Evolutionary conservation across 2,113 vertebrate genomes (phyloP).

Genomic region (Lethenteron camtschaticum): DNA sequence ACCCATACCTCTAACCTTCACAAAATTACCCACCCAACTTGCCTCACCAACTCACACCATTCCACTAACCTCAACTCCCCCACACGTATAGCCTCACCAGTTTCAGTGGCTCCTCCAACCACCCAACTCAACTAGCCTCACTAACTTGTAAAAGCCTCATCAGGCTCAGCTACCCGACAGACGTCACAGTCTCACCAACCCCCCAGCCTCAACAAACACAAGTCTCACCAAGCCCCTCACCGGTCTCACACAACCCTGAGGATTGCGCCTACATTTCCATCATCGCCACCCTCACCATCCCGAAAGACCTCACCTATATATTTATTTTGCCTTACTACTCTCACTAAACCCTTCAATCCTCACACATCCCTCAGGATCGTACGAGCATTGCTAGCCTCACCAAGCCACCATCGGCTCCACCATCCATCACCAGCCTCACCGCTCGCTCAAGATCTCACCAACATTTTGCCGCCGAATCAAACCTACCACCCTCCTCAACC

Average conservation of each 20-base stretch:
- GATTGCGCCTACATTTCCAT: not conserved
- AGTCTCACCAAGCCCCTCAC: not conserved
- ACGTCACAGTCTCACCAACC: not conserved
- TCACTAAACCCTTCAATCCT: not conserved
- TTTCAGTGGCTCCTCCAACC: not conserved
- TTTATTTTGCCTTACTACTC: not conserved
- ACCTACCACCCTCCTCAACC: not conserved
- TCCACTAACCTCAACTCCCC: too few species aligned
- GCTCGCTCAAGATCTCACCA: not conserved
- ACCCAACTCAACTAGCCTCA: not conserved
- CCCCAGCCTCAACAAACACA: too few species aligned
- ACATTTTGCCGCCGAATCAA: not conserved
- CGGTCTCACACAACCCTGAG: not conserved
- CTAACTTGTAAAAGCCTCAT: not conserved
- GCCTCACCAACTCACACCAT: too few species aligned
- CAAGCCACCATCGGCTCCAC: not conserved
- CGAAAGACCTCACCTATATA: not conserved
- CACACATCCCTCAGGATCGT: too few species aligned
- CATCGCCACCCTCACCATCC: not conserved
- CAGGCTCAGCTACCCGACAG: not conserved
- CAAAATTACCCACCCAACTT: too few species aligned
- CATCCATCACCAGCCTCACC: not conserved
- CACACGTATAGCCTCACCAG: not conserved
- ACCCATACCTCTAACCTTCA: too few species aligned
- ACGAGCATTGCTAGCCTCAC: not conserved